Conservation (phyloP, 2,888 invertebrate genomes). For the Diabrotica balteata region DNA sequence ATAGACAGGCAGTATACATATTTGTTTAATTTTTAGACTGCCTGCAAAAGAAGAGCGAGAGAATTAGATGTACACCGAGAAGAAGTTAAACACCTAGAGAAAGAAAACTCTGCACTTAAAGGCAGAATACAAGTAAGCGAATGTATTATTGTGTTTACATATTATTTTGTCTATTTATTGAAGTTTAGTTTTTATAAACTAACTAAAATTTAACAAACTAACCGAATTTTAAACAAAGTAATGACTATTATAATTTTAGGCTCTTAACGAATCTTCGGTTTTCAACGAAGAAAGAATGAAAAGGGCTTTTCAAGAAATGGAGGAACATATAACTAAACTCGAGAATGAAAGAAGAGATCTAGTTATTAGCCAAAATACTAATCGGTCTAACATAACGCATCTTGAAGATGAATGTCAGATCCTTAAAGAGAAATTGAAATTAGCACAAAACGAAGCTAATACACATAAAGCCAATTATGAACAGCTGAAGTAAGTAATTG, state of each 20-base stretch:
- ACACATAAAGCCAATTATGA: constrained; percentile 64
- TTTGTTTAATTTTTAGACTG: constrained; percentile 48
- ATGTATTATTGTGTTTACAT: not conserved
- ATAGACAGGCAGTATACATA: too few relatives aligned
- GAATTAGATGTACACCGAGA: constrained; percentile 66
- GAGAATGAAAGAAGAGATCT: constrained; percentile 67
- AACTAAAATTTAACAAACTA: not conserved
- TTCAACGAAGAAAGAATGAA: constrained; percentile 60
- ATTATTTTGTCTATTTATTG: too few relatives aligned
- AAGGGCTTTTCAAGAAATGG: constrained; percentile 61
- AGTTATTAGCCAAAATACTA: constrained; percentile 61
- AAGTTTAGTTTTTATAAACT: too few relatives aligned
- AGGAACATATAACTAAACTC: constrained; percentile 62
- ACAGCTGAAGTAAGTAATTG: constrained; percentile 65
- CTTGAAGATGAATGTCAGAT: constrained; percentile 67
- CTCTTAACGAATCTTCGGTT: constrained; percentile 39
- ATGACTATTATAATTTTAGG: constrained; percentile 25
- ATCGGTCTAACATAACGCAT: constrained; percentile 63
- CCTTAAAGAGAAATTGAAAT: constrained; percentile 62
- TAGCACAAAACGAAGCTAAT: constrained; percentile 64
- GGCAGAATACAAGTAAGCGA: constrained; percentile 64
- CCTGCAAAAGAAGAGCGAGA: constrained; percentile 59
- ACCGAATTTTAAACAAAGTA: not conserved
- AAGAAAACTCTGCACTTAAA: constrained; percentile 67
- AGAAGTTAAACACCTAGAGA: constrained; percentile 66